Evolutionary conservation across 2,113 vertebrate genomes (phyloP), one percentile per base, ranked within the genome.

Genomic region (Megatriorchis doriae): DNA sequence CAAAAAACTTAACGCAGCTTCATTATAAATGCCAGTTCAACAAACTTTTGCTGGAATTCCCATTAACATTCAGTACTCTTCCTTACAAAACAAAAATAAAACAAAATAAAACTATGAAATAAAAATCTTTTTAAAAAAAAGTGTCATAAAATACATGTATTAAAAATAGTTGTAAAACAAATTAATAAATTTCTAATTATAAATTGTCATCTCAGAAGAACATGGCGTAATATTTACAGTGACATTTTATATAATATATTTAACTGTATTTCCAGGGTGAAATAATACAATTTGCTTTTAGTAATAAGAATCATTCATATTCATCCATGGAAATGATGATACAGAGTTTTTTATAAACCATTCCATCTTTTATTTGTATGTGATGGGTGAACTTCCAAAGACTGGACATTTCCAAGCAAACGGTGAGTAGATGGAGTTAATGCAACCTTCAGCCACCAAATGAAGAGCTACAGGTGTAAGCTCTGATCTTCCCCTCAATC

Each of bases 1-100:
- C 73, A 95, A 89, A 96, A 97, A 95, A 75, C 36, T 91, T 91
- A 95, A 53, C 3, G 32, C 50, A 85, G 21, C 18, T 94, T 55
- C 66, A 45, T 91, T 94, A 79, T 27, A 93, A 85, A 93, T 20
- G 53, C 20, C 4, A 38, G 14, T 71, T 77, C n/a, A 45, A 48
- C 16, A 86, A 81, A 72, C 14, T 68, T 86, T 53, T 84, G 25
- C 29, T 72, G 26, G 26, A 85, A 85, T 90, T 91, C 8, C 17
- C 22, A 22, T 84, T 83, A 56, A 65, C 42, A 17, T 88, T 94
- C 48, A 81, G 26, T 81, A 75, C 3, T 50, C 16, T 62, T 81
- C 19, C 38, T 71, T 36, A 63, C 42, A 73, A 77, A 89, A 70
- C 6, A 52, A 31, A 4, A 81, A 38, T 27, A 52, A 89, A 89